Percentiles rank a stretch among this genome's conserved stretches.
These are phyloP conservation scores for Cottus gobio DNA, from an alignment of 2,113 vertebrate species.

Conservation along the genomic window DNA sequence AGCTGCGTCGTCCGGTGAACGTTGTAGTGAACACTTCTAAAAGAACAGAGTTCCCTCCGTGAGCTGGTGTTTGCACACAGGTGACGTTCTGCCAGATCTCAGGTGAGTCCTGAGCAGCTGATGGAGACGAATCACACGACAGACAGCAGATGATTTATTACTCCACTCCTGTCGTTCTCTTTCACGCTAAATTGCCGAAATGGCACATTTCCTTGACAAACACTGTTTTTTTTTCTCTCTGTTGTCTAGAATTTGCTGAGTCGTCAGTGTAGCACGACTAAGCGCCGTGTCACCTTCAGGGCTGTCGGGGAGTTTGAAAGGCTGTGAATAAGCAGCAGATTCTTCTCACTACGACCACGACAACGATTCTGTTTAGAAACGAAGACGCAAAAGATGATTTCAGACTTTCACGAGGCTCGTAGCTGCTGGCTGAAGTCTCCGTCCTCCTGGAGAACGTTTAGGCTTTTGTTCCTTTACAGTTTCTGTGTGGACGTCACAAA, in stretches of 20 bases:
- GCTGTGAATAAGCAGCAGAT: conserved; percentile 2
- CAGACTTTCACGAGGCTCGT: too few relatives aligned
- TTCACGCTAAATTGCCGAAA: conserved; percentile 14
- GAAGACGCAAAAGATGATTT: too few relatives aligned
- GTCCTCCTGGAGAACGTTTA: too few relatives aligned
- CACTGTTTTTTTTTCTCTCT: conserved; percentile 7
- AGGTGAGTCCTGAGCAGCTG: conserved; percentile 13
- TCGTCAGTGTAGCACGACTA: conserved; percentile 33
- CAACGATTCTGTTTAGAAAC: too few relatives aligned
- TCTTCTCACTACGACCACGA: neutral
- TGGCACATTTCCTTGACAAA: conserved; percentile 13
- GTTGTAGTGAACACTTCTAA: too few relatives aligned
- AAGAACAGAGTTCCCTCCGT: too few relatives aligned
- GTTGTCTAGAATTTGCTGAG: conserved; percentile 42
- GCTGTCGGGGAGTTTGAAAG: conserved; percentile 31
- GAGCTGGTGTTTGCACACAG: too few relatives aligned
- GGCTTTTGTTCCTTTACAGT: too few relatives aligned
- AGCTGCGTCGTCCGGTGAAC: too few relatives aligned
- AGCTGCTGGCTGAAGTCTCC: too few relatives aligned
- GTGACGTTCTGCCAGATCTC: neutral
- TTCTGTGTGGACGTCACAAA: too few relatives aligned
- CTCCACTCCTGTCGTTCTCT: neutral
- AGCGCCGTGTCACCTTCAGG: conserved; percentile 40
- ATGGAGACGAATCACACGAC: conserved; percentile 17
- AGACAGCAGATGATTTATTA: conserved; percentile 25